phyloP scores from a whole-genome alignment of 2,888 invertebrate genomes.

The Emmelina monodactyla region DNA sequence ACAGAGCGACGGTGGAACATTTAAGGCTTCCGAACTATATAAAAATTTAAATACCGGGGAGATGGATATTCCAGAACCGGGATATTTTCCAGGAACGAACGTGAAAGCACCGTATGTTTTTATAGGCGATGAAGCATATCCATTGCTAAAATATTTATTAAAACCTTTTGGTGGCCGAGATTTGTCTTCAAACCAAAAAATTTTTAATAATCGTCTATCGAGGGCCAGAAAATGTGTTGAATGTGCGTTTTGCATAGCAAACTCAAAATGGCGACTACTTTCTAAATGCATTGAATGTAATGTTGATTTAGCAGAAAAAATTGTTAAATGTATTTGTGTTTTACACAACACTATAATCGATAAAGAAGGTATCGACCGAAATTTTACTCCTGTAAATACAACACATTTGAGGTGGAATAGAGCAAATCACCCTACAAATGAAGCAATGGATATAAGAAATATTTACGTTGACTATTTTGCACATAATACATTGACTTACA shows the following conservation, averaged over 20 bases:
- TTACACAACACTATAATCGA: slow-evolving; percentile 9
- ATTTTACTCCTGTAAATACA: slow-evolving; percentile 4
- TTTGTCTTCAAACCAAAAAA: slow-evolving; percentile 6
- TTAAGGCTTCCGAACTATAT: slow-evolving; percentile 7
- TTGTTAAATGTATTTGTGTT: slow-evolving; percentile 5
- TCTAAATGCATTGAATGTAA: neutral
- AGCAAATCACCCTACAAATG: too few species aligned
- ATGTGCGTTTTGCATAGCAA: slow-evolving; percentile 1
- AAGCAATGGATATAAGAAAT: too few species aligned
- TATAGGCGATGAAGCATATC: slow-evolving; percentile 11
- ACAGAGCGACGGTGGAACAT: slow-evolving; percentile 9
- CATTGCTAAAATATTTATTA: slow-evolving; percentile 8
- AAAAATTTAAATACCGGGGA: slow-evolving; percentile 6
- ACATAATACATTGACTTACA: too few species aligned
- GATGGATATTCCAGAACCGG: slow-evolving; percentile 10
- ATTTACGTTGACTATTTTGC: too few species aligned
- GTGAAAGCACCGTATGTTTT: slow-evolving; percentile 12
- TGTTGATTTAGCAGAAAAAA: neutral
- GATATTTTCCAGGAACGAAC: slow-evolving; percentile 9
- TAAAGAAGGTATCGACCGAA: slow-evolving; percentile 9
- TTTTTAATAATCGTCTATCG: neutral
- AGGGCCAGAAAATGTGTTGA: neutral
- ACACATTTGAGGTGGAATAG: too few species aligned
- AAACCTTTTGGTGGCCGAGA: slow-evolving; percentile 10
- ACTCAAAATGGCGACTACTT: neutral